phyloP scores from a whole-genome alignment of 2,113 vertebrate genomes.

The Cyanoderma ruficeps region DNA sequence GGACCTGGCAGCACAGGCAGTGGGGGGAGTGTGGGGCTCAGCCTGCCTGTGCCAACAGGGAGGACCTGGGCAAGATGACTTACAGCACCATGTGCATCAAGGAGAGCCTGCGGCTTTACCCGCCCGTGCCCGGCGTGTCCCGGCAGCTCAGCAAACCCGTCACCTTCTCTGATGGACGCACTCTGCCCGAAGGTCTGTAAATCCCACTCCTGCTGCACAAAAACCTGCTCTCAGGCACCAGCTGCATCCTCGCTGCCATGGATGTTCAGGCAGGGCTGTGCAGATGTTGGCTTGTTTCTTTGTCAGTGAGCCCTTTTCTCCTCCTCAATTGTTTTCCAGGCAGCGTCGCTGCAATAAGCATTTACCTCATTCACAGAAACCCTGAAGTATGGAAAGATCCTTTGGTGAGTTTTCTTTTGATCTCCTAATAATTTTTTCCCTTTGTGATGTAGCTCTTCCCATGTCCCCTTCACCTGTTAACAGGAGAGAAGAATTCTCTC shows the following conservation, averaged over 20 bases:
- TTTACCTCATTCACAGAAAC: constrained; percentile 64
- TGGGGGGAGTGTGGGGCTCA: neutral
- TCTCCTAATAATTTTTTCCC: neutral
- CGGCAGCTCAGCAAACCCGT: constrained; percentile 81
- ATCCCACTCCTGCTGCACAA: neutral
- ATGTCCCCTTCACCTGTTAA: neutral
- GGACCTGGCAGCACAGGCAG: accelerated
- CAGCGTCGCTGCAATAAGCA: neutral
- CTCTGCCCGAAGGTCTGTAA: constrained; percentile 81
- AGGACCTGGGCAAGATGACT: constrained; percentile 83
- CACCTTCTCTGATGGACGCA: constrained; percentile 85
- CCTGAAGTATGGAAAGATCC: constrained; percentile 59
- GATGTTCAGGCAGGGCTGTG: neutral
- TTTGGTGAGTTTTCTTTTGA: constrained; percentile 30
- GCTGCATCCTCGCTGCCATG: accelerated
- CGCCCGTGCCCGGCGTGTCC: constrained; percentile 77
- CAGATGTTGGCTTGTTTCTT: neutral
- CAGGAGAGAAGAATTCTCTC: neutral
- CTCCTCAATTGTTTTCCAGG: constrained; percentile 7
- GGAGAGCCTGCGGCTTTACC: constrained; percentile 86
- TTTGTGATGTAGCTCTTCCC: neutral
- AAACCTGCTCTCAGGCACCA: neutral
- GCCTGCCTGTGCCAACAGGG: constrained; percentile 73
- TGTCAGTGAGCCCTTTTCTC: neutral
- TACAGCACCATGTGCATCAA: constrained; percentile 94